Evolutionary conservation across 2,888 invertebrate species (phyloP).

Genomic region (Sinohyriopsis cumingii): DNA sequence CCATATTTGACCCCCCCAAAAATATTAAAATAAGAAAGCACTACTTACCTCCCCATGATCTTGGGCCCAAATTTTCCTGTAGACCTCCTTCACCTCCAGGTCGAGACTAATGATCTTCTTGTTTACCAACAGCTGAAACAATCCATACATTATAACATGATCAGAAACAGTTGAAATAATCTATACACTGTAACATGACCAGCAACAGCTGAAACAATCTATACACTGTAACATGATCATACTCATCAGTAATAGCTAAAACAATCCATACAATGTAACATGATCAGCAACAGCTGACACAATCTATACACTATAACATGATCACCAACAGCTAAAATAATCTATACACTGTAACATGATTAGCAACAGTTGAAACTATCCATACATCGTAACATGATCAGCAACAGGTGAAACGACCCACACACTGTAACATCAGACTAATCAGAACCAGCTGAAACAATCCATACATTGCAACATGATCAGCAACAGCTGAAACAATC

Average conservation of each 20-base stretch:
- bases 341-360: constrained; percentile 77
- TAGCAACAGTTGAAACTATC: constrained; percentile 80
- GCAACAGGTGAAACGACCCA: background rate
- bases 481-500: too few species aligned
- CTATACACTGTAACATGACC: background rate
- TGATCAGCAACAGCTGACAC: background rate
- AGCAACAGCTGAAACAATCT: too few species aligned
- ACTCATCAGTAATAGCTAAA: background rate
- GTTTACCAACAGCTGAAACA: constrained; percentile 84
- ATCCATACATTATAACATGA: constrained; percentile 3
- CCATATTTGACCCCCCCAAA: too few species aligned
- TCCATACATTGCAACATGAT: too few species aligned
- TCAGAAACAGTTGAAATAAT: background rate
- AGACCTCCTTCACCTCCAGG: constrained; percentile 89
- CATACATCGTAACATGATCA: constrained; percentile 6
- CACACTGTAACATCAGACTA: background rate
- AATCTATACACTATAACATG: too few species aligned
- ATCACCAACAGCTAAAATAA: background rate
- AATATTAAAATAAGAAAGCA: too few species aligned
- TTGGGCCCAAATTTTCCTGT: constrained; percentile 75
- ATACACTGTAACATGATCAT: background rate
- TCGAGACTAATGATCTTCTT: constrained; percentile 98
- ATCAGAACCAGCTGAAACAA: too few species aligned
- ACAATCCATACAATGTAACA: background rate
- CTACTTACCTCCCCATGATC: constrained; percentile 75